phyloP scores from a whole-genome alignment of 2,797 vertebrate species.

The Pipistrellus pygmaeus region DNA sequence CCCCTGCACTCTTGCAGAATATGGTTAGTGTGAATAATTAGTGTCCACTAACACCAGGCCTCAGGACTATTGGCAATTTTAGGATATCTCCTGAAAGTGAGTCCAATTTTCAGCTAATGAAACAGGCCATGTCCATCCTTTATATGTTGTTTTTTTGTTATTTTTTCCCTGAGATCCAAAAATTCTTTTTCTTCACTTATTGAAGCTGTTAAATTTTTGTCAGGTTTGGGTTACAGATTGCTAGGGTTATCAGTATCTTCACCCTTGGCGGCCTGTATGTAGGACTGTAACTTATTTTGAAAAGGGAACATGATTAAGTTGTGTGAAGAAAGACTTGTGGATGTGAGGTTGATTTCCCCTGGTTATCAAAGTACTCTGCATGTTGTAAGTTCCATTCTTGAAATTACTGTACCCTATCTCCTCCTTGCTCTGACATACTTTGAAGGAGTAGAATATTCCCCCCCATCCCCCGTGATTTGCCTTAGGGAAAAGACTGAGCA shows the following conservation, averaged over 20 bases:
- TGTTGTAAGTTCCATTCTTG: neutral
- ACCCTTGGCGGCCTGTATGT: neutral
- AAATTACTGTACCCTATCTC: conserved; percentile 44
- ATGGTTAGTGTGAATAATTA: conserved; percentile 53
- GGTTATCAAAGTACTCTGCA: neutral
- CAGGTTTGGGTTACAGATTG: conserved; percentile 4
- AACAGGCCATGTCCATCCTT: conserved; percentile 1
- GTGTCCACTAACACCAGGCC: neutral
- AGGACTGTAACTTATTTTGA: conserved; percentile 30
- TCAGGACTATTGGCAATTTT: neutral
- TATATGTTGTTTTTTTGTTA: conserved; percentile 26
- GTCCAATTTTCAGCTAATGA: conserved; percentile 16
- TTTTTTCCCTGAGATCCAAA: neutral
- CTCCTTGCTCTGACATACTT: neutral
- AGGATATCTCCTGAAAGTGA: conserved; percentile 6
- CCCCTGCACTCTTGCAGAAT: neutral
- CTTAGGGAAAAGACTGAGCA: conserved; percentile 17
- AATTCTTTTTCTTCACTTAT: conserved; percentile 57
- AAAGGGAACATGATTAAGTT: conserved; percentile 21
- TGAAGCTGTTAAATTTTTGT: conserved; percentile 56
- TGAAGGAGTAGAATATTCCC: neutral
- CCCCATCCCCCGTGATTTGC: neutral
- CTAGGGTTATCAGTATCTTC: conserved; percentile 12
- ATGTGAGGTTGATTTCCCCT: neutral
- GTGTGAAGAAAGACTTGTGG: conserved; percentile 12